phyloP scores from a whole-genome alignment of 2,888 invertebrate genomes.

The Desoria tigrina region DNA sequence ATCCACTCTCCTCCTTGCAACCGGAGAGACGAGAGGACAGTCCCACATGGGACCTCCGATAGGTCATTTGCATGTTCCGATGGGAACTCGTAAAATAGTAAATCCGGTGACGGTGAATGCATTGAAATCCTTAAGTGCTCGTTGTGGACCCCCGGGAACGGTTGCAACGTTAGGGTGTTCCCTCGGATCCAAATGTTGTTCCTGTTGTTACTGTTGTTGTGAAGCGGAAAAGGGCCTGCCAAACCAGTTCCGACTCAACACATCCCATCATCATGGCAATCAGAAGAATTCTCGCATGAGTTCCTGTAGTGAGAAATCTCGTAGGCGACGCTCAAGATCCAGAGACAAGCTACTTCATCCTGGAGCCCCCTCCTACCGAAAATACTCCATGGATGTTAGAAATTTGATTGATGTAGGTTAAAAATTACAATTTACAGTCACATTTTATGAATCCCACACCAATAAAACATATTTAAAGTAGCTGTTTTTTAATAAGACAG shows the following conservation, averaged over 20 bases:
- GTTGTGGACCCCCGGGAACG: conserved; percentile 30
- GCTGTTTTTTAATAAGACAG: too few relatives aligned
- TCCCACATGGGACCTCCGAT: conserved; percentile 20
- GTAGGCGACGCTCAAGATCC: conserved; percentile 47
- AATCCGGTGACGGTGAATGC: conserved; percentile 53
- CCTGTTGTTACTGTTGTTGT: conserved; percentile 51
- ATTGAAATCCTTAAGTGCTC: conserved; percentile 37
- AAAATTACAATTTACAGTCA: too few relatives aligned
- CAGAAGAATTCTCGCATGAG: conserved; percentile 23
- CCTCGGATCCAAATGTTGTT: conserved; percentile 41
- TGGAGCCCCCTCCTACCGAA: conserved; percentile 12
- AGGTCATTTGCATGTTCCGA: conserved; percentile 26
- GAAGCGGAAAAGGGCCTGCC: conserved; percentile 26
- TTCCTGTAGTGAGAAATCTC: conserved; percentile 35
- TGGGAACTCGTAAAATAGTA: conserved; percentile 47
- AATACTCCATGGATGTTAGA: conserved; percentile 7
- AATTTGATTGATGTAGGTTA: conserved; percentile 19
- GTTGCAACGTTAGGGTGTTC: conserved; percentile 29
- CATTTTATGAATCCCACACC: too few relatives aligned
- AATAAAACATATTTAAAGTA: too few relatives aligned
- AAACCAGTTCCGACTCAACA: conserved; percentile 9
- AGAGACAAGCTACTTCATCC: conserved; percentile 42
- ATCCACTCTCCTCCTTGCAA: conserved; percentile 30
- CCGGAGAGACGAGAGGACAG: conserved; percentile 1
- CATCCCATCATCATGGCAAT: neutral